Percentiles rank a stretch among this genome's conserved stretches.
Conservation (phyloP, 2,113 vertebrate genomes). For the Brachypodius melanocephalos region DNA sequence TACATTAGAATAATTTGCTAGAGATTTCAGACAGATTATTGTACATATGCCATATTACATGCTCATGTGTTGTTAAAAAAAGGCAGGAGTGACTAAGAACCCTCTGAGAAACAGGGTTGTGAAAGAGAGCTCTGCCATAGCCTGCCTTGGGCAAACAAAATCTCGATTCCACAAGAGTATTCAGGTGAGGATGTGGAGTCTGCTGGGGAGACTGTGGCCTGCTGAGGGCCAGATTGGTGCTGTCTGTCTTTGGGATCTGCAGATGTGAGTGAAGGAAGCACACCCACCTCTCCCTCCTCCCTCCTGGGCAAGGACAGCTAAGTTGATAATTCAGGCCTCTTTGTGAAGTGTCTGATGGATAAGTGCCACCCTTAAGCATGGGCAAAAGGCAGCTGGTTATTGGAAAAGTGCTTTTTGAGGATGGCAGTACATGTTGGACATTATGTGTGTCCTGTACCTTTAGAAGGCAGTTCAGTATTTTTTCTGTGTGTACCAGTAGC, state of each 20-base stretch:
- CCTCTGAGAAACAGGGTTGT: not conserved
- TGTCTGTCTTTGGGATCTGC: not conserved
- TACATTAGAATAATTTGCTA: not conserved
- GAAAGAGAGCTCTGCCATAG: not conserved
- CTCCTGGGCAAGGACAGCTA: not conserved
- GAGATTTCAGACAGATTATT: not conserved
- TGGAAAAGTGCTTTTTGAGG: not conserved
- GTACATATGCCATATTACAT: not conserved
- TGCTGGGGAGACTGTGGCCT: not conserved
- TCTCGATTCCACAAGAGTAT: not conserved
- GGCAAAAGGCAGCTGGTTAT: not conserved
- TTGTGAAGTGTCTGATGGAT: not conserved
- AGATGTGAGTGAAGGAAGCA: not conserved
- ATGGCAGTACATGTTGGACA: not conserved
- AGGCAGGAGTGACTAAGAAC: not conserved
- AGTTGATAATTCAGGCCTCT: not conserved
- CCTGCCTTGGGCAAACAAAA: not conserved
- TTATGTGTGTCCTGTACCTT: not conserved
- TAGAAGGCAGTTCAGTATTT: not conserved
- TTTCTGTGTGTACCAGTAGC: not conserved
- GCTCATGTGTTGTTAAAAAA: not conserved
- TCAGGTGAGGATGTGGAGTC: not conserved
- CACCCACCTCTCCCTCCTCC: not conserved
- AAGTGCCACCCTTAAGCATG: not conserved
- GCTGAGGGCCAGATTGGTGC: accelerated